Conservation (phyloP, 2,113 vertebrate genomes). For the Ictidomys tridecemlineatus region DNA sequence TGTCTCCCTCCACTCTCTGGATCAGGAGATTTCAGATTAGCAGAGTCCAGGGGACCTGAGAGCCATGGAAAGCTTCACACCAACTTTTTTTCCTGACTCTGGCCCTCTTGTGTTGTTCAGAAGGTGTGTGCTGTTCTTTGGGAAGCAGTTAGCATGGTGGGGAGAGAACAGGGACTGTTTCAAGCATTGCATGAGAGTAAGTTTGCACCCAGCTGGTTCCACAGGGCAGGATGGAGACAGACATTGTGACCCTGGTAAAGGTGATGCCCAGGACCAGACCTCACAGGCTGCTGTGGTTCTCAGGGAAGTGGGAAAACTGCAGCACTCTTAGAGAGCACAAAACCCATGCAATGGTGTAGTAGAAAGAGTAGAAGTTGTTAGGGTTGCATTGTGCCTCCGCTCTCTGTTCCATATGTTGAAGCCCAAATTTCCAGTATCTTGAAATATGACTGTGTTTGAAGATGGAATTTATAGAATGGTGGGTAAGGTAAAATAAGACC, state of each 20-base stretch:
- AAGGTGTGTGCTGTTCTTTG: not conserved
- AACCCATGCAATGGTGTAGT: too few species aligned
- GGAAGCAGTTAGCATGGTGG: not conserved
- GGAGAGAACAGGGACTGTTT: not conserved
- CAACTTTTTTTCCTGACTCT: not conserved
- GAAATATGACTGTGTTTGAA: not conserved
- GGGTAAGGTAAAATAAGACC: not conserved
- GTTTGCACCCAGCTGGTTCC: not conserved
- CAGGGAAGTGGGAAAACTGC: not conserved
- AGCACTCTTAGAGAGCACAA: not conserved
- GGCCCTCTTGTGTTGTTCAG: not conserved
- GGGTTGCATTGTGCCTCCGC: too few species aligned
- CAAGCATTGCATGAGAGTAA: not conserved
- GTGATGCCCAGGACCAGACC: too few species aligned
- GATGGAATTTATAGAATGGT: not conserved
- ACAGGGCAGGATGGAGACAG: not conserved
- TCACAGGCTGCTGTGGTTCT: not conserved
- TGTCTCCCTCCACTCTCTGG: not conserved
- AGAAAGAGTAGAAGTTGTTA: not conserved
- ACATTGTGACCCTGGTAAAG: not conserved
- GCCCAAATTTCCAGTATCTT: not conserved
- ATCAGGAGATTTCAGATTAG: not conserved
- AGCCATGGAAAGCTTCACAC: not conserved
- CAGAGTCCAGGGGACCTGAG: accelerated
- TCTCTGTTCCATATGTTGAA: too few species aligned